A percentile compares a stretch with the other conserved stretches of the same genome.
These are phyloP conservation scores for Miniopterus natalensis DNA, from an alignment of 2,113 vertebrate species.

Conservation along the genomic window DNA sequence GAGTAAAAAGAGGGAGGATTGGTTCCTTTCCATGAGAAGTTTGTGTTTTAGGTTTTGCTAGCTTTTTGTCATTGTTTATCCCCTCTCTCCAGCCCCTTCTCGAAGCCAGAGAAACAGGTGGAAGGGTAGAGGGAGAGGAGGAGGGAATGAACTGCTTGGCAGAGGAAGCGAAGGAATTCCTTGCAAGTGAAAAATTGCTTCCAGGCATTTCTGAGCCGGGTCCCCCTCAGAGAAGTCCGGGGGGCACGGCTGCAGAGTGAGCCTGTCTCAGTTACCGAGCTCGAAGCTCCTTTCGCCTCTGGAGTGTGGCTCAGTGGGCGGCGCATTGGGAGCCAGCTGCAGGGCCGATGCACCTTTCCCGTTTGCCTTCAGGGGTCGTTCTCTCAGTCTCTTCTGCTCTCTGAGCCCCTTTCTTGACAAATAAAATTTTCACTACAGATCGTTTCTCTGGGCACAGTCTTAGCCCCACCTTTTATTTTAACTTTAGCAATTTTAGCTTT, in stretches of 20 bases:
- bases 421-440: not conserved
- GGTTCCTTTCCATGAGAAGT: not conserved
- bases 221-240: not conserved
- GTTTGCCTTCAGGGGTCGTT: not conserved
- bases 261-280: not conserved
- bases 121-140: not conserved
- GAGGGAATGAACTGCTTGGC: too few relatives aligned
- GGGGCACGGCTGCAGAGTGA: not conserved
- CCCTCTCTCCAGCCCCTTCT: not conserved
- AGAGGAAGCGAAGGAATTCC: not conserved
- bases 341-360: accelerated
- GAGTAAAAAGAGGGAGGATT: not conserved
- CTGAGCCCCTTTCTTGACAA: not conserved
- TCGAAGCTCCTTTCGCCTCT: not conserved
- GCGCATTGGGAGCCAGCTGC: not conserved
- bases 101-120: not conserved
- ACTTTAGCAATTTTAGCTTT: not conserved
- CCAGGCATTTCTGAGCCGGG: not conserved
- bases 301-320: not conserved
- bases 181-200: not conserved
- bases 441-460: not conserved
- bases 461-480: not conserved
- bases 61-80: not conserved
- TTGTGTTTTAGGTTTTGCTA: not conserved
- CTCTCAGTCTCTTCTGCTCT: not conserved